Conservation (phyloP, 2,888 invertebrate genomes). For the Callinectes sapidus region DNA sequence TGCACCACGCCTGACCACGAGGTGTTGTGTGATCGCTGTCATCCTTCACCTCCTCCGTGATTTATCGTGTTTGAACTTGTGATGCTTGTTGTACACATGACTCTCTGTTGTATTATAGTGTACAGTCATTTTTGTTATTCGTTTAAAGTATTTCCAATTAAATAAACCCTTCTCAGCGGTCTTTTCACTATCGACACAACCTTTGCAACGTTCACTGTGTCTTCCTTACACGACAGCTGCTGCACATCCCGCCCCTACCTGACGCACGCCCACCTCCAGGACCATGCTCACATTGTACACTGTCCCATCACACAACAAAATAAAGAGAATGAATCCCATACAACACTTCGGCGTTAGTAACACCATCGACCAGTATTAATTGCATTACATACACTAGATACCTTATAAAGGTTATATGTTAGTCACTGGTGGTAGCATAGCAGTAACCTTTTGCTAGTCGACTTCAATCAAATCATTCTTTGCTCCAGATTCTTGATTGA, state of each 20-base stretch:
- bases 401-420: too few species aligned
- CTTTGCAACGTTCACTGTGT: background rate
- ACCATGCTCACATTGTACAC: background rate
- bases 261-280: background rate
- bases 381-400: too few species aligned
- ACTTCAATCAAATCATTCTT: too few species aligned
- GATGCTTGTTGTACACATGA: slow-evolving; percentile 58
- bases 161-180: slow-evolving; percentile 40
- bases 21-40: background rate
- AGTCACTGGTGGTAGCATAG: too few species aligned
- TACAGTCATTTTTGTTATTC: slow-evolving; percentile 70
- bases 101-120: slow-evolving; percentile 69
- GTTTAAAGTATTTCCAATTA: slow-evolving; percentile 69
- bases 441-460: too few species aligned
- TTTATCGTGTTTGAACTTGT: slow-evolving; percentile 39
- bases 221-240: background rate
- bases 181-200: slow-evolving; percentile 8
- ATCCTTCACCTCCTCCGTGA: background rate
- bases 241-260: background rate
- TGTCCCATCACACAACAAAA: background rate
- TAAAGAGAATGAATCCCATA: background rate
- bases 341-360: too few species aligned
- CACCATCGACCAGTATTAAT: too few species aligned
- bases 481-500: too few species aligned
- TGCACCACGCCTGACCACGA: background rate